Conservation (phyloP, 2,888 invertebrate genomes). For the Aricia artaxerxes region DNA sequence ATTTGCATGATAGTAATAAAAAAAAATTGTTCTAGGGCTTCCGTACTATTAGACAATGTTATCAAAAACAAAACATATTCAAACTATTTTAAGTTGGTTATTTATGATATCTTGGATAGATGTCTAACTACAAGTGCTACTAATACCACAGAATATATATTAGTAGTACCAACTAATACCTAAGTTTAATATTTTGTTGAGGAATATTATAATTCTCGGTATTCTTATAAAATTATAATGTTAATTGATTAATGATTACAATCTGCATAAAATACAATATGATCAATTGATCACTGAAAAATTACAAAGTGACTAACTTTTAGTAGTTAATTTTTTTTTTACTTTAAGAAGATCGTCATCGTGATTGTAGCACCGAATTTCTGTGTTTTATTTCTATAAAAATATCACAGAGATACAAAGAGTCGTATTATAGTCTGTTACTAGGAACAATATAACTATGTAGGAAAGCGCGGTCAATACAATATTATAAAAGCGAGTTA, state of each 20-base stretch:
- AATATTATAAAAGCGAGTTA: neutral
- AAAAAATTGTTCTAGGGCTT: too few species aligned
- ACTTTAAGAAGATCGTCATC: neutral
- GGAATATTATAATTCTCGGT: too few species aligned
- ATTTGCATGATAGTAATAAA: too few species aligned
- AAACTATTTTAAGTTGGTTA: neutral
- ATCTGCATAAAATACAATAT: neutral
- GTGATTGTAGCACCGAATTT: too few species aligned
- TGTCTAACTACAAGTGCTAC: neutral
- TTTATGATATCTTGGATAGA: neutral
- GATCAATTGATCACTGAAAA: neutral
- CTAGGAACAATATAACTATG: neutral
- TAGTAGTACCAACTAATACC: too few species aligned
- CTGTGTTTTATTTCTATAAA: neutral
- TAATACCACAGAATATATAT: neutral
- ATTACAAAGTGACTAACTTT: neutral
- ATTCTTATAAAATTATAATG: neutral
- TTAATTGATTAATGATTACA: neutral
- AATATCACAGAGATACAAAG: neutral
- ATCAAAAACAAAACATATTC: neutral
- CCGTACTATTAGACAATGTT: neutral
- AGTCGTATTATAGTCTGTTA: neutral
- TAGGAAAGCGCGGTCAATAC: constrained; percentile 6
- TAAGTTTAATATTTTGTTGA: too few species aligned
- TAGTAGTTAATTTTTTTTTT: neutral